Evolutionary conservation across 2,888 invertebrate genomes (phyloP).

Genomic region (Lampropteryx suffumata): DNA sequence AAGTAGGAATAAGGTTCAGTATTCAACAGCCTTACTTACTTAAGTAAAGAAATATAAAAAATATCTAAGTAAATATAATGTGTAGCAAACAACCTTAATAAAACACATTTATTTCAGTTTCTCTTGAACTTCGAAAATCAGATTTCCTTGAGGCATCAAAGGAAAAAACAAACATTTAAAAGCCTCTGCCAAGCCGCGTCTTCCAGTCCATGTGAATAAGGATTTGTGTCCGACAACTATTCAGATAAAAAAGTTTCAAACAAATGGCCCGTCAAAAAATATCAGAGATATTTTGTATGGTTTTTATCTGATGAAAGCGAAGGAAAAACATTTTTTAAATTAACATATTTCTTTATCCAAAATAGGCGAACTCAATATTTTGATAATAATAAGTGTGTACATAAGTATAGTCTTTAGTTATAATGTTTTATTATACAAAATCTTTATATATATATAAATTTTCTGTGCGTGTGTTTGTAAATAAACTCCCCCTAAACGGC

Average conservation of each 20-base stretch:
- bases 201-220: conserved; percentile 23
- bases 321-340: no score
- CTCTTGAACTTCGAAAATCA: conserved; percentile 10
- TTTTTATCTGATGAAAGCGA: no score
- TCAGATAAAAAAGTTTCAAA: conserved; percentile 21
- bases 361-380: no score
- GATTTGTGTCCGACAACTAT: conserved; percentile 24
- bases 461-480: no score
- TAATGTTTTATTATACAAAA: no score
- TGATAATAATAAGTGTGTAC: no score
- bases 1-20: no score
- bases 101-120: conserved; percentile 6
- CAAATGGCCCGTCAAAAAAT: conserved; percentile 17
- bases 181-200: conserved; percentile 20
- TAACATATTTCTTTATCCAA: no score
- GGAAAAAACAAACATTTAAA: conserved; percentile 24
- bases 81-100: background rate
- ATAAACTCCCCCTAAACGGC: no score
- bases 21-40: no score
- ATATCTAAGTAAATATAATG: background rate
- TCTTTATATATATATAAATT: no score
- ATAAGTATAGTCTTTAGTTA: no score
- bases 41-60: background rate
- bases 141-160: conserved; percentile 16
- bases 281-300: conserved; percentile 6